Conservation (phyloP, 2,888 invertebrate genomes). For the Sisyra terminalis region DNA sequence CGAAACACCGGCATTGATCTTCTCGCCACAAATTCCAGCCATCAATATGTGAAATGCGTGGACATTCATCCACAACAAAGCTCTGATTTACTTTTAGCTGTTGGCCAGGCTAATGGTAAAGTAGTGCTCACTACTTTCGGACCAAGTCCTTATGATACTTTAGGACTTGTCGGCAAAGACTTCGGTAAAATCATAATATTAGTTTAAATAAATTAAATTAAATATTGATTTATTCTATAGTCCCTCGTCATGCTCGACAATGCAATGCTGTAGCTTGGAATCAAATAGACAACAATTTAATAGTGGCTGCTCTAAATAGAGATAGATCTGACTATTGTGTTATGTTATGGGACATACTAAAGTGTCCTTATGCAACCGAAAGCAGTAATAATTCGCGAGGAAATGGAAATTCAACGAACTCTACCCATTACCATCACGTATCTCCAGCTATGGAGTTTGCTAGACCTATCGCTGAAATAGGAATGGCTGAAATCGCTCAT, state of each 20-base stretch:
- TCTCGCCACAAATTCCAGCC: constrained; percentile 52
- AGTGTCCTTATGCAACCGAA: constrained; percentile 24
- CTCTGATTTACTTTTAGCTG: constrained; percentile 64
- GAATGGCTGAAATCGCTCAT: constrained; percentile 68
- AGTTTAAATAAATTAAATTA: constrained; percentile 4
- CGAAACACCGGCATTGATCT: constrained; percentile 50
- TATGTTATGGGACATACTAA: constrained; percentile 72
- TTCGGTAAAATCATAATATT: too few relatives aligned
- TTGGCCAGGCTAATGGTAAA: constrained; percentile 81
- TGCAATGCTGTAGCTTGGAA: constrained; percentile 85
- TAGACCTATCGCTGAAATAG: constrained; percentile 57
- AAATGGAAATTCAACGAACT: constrained; percentile 19
- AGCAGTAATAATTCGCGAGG: constrained; percentile 15
- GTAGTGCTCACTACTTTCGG: constrained; percentile 66
- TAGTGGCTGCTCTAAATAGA: constrained; percentile 80
- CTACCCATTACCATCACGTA: constrained; percentile 21
- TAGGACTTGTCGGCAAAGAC: constrained; percentile 56
- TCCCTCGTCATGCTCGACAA: constrained; percentile 66
- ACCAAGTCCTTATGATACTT: constrained; percentile 45
- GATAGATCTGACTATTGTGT: constrained; percentile 79
- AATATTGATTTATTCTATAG: constrained; percentile 34
- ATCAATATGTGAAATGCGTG: constrained; percentile 71
- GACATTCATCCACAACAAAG: constrained; percentile 69
- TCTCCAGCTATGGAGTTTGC: constrained; percentile 31
- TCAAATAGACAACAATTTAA: constrained; percentile 58